phyloP scores from a whole-genome alignment of 2,888 invertebrate species.

The Microctonus aethiopoides region DNA sequence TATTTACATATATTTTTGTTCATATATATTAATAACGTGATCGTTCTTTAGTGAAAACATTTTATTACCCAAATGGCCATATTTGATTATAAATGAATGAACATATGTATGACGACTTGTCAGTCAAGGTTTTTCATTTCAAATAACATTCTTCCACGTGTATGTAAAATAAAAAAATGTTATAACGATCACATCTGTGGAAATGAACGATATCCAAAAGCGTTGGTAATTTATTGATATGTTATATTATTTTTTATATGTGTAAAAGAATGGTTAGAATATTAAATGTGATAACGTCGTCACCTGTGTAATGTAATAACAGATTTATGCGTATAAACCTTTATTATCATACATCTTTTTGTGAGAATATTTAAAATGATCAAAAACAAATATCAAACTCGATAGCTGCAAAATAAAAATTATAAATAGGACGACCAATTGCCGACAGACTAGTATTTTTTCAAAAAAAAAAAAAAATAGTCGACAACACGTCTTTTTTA shows the following conservation, averaged over 20 bases:
- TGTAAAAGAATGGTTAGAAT: background rate
- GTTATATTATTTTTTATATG: background rate
- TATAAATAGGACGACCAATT: too few relatives aligned
- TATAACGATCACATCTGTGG: background rate
- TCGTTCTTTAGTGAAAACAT: slow-evolving; percentile 46
- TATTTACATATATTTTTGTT: too few relatives aligned
- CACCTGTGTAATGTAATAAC: too few relatives aligned
- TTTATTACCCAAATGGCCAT: slow-evolving; percentile 36
- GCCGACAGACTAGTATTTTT: too few relatives aligned
- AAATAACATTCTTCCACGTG: slow-evolving; percentile 24
- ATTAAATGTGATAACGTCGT: background rate
- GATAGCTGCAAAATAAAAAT: too few relatives aligned
- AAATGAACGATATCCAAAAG: slow-evolving; percentile 1
- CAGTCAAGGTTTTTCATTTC: slow-evolving; percentile 29
- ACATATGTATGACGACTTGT: slow-evolving; percentile 16
- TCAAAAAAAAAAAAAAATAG: too few relatives aligned
- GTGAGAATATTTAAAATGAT: too few relatives aligned
- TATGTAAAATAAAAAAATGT: slow-evolving; percentile 2
- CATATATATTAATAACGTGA: slow-evolving; percentile 49
- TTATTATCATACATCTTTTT: too few relatives aligned
- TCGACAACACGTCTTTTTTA: too few relatives aligned
- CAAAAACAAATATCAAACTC: too few relatives aligned
- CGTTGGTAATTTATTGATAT: background rate
- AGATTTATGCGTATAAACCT: too few relatives aligned
- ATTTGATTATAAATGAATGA: slow-evolving; percentile 8